phyloP scores from a whole-genome alignment of 2,113 vertebrate species.

The Orientallactaga bullata region DNA sequence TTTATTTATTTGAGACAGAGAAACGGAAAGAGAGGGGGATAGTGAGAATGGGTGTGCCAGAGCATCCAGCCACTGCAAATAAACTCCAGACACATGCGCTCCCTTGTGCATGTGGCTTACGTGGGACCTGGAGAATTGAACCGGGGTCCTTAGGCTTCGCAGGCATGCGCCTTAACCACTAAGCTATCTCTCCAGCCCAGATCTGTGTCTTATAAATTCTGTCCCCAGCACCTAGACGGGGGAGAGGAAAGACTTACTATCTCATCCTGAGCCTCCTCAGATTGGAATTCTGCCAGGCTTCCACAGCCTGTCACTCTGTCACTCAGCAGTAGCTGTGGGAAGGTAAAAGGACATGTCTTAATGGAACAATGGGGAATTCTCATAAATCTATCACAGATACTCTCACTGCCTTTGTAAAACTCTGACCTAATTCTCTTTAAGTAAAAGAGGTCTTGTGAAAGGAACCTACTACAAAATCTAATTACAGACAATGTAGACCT shows the following conservation, averaged over 20 bases:
- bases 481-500: conserved; percentile 76
- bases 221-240: not conserved
- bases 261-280: not conserved
- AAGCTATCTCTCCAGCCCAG: too few species aligned
- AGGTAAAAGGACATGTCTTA: conserved; percentile 59
- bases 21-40: too few species aligned
- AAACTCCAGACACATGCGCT: too few species aligned
- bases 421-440: conserved; percentile 82
- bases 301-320: conserved; percentile 16
- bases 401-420: conserved; percentile 77
- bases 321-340: not conserved
- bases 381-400: conserved; percentile 64
- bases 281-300: not conserved
- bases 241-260: not conserved
- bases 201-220: conserved; percentile 39
- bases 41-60: too few species aligned
- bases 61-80: too few species aligned
- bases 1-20: too few species aligned
- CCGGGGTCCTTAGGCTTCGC: too few species aligned
- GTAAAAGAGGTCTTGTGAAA: conserved; percentile 71
- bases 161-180: too few species aligned
- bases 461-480: conserved; percentile 77
- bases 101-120: too few species aligned
- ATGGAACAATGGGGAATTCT: conserved; percentile 56
- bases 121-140: too few species aligned